These are phyloP conservation scores for Altica lythri DNA, from an alignment of 2,888 invertebrate genomes.

Conservation along the genomic window DNA sequence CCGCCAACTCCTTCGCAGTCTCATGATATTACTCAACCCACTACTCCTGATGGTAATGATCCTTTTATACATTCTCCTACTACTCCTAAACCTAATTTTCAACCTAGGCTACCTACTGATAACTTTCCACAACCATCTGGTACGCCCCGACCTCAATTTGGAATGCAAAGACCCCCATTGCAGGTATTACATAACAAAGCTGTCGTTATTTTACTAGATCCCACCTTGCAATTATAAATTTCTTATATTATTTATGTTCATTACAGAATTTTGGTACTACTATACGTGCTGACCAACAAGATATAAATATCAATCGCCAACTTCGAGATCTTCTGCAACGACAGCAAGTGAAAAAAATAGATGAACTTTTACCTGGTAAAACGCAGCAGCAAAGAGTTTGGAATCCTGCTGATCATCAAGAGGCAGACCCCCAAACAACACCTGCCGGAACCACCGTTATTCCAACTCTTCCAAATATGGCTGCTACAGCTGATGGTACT, in stretches of 20 bases:
- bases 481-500: constrained; percentile 62
- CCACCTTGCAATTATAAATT: too few relatives aligned
- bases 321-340: constrained; percentile 79
- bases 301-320: constrained; percentile 72
- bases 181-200: too few relatives aligned
- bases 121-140: constrained; percentile 62
- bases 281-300: constrained; percentile 50
- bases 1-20: constrained; percentile 48
- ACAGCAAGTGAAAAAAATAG: constrained; percentile 67
- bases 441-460: constrained; percentile 11
- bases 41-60: constrained; percentile 52
- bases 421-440: constrained; percentile 45
- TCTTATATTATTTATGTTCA: too few relatives aligned
- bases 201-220: too few relatives aligned
- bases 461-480: not conserved
- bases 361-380: constrained; percentile 55
- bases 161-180: constrained; percentile 45
- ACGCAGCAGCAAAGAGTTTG: constrained; percentile 60
- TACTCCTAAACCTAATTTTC: constrained; percentile 58
- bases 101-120: constrained; percentile 47
- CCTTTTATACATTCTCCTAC: constrained; percentile 62
- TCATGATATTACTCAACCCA: constrained; percentile 42
- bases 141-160: constrained; percentile 62
- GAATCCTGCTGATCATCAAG: constrained; percentile 55
- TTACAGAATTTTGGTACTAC: constrained; percentile 41